Percentiles rank a stretch among this genome's conserved stretches.
Conservation (phyloP, 2,113 vertebrate species). For the Engraulis encrasicolus region DNA sequence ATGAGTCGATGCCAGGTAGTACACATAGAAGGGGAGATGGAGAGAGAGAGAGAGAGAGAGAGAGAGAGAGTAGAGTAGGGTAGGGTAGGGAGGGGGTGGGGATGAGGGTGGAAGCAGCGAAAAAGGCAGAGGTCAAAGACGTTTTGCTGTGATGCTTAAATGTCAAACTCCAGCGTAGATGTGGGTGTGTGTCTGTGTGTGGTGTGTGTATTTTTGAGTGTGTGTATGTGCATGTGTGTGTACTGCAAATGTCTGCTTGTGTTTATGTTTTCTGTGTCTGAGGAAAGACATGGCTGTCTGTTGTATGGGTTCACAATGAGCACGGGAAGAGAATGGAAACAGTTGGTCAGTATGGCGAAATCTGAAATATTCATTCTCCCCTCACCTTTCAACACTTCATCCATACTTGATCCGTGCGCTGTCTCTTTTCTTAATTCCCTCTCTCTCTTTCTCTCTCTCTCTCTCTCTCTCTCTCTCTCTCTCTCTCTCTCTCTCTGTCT, state of each 20-base stretch:
- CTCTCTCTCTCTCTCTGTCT: slow-evolving; percentile 6
- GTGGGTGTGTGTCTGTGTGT: neutral
- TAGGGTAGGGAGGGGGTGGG: neutral
- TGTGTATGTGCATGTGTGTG: neutral
- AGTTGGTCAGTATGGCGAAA: neutral
- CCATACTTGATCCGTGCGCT: neutral
- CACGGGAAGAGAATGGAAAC: neutral
- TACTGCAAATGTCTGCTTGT: no score
- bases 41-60: neutral
- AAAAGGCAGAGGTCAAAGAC: neutral
- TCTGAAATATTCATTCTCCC: neutral
- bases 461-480: neutral
- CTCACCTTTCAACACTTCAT: slow-evolving; percentile 10
- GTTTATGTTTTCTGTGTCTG: neutral
- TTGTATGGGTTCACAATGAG: neutral
- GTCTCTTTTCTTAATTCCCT: neutral
- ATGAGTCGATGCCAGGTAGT: slow-evolving; percentile 53
- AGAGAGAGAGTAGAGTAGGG: neutral
- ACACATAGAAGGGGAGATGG: slow-evolving; percentile 37
- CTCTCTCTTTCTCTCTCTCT: neutral
- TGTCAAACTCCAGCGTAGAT: neutral
- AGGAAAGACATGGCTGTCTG: neutral
- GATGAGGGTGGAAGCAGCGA: neutral
- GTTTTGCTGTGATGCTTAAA: neutral
- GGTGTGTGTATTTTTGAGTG: neutral